phyloP scores from a whole-genome alignment of 1,140 invertebrate genomes.

The Drosophila serrata region DNA sequence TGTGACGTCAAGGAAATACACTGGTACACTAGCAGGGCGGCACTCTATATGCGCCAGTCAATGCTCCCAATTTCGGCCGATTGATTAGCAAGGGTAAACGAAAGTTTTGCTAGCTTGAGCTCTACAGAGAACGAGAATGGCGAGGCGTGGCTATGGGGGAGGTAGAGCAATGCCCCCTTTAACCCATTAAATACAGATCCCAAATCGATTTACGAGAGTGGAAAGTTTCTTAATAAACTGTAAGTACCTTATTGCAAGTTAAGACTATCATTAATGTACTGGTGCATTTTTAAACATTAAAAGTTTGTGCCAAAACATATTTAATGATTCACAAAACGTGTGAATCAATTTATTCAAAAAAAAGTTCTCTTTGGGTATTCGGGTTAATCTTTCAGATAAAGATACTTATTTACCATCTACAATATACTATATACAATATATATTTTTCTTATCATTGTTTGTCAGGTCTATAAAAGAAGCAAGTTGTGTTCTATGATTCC shows the following conservation, averaged over 20 bases:
- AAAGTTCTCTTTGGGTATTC: too few relatives aligned
- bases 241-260: background rate
- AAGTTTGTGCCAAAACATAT: background rate
- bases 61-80: constrained; percentile 34
- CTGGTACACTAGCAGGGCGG: constrained; percentile 6
- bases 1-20: constrained; percentile 44
- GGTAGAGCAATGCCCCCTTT: constrained; percentile 1
- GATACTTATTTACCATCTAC: too few relatives aligned
- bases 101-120: constrained; percentile 8
- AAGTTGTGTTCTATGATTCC: too few relatives aligned
- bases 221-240: background rate
- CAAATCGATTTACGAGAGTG: background rate
- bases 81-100: constrained; percentile 38
- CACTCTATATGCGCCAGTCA: constrained; percentile 27
- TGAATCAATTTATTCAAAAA: too few relatives aligned
- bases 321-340: background rate
- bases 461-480: too few relatives aligned
- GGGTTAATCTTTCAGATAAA: background rate
- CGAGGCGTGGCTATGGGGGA: background rate
- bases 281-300: background rate
- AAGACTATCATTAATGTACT: background rate
- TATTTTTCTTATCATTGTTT: too few relatives aligned
- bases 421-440: too few relatives aligned
- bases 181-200: background rate
- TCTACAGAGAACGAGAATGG: constrained; percentile 12